Base-by-base conservation (phyloP, 2,797 vertebrate genomes). In the Pseudocheirus occidentalis region DNA sequence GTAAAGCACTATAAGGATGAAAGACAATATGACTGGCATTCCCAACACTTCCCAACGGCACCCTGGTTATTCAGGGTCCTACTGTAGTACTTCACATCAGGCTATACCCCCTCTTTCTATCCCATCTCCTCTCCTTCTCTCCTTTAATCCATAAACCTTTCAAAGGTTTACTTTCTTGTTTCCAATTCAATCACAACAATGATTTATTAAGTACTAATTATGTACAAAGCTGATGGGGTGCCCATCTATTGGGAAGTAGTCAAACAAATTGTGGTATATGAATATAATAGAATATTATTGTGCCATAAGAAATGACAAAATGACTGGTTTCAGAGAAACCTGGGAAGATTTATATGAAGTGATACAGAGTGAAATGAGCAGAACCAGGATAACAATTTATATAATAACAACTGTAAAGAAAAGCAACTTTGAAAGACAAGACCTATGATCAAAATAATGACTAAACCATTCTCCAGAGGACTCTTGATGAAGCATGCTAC, bases 21-120 rank as follows among this genome's bases (percentile, higher is more conserved):
- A 81, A 81, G 18, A 16, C n/a, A 40, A 46, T 18, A 24, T 46
- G 21, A 9, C 40, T 46, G 21, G 21, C 10, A 81, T 81, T 81
- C 73, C 24, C n/a, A 18, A 14, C 0, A 1, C 31, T 31, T 31
- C 4, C 13, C 13, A n/a, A n/a, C 5, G 5, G 34, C 1, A n/a
- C 34, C 31, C 16, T 73, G 31, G 31, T 5, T 28, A 29, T 58
- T 58, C 57, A 58, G 7, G 57, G 6, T 6, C 62, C 66, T 73
- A 73, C 66, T 73, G 16, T 40, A 40, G 14, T 10, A 29, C 5
- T 21, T 40, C 16, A n/a, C 34, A 66, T 66, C 59, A 62, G 59
- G 14, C 34, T 73, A 73, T 73, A n/a, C 62, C 34, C 34, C 62
- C n/a, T n/a, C 34, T 40, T 40, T n/a, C 66, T 73, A 16, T 21